Percentiles rank a stretch among this genome's conserved stretches.
phyloP scores from a whole-genome alignment of 2,113 vertebrate species.

The Pheucticus melanocephalus region DNA sequence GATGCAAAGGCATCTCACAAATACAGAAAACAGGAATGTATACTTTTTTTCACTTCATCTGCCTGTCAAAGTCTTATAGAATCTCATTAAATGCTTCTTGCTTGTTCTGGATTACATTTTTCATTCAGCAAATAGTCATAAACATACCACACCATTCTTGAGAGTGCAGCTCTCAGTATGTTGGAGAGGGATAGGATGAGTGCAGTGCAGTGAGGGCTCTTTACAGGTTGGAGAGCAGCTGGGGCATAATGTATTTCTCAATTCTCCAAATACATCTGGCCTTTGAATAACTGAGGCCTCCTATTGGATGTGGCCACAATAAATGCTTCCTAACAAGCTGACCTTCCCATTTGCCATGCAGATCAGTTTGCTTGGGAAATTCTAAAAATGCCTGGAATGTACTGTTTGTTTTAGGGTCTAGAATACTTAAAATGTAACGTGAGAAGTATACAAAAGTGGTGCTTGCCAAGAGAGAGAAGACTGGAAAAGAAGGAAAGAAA shows the following conservation, averaged over 20 bases:
- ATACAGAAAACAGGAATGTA: accelerated
- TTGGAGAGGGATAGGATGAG: neutral
- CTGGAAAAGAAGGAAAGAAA: neutral
- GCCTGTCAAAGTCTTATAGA: neutral
- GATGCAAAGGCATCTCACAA: neutral
- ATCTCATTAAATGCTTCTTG: neutral
- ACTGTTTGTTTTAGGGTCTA: neutral
- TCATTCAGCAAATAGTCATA: neutral
- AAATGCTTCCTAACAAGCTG: neutral
- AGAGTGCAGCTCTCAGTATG: neutral
- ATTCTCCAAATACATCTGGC: neutral
- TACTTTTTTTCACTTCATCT: neutral
- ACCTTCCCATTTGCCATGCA: neutral
- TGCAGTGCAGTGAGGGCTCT: neutral
- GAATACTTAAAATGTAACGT: neutral
- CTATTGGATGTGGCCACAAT: too few species aligned
- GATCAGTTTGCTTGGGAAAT: neutral
- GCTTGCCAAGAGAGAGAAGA: neutral
- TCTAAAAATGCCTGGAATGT: neutral
- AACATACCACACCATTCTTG: neutral
- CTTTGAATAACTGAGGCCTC: neutral
- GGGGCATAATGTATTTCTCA: neutral
- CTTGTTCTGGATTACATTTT: neutral
- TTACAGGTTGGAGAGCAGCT: neutral
- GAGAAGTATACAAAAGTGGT: neutral